These are phyloP conservation scores for Tachystola acroxantha DNA, from an alignment of 2,888 invertebrate genomes.

Conservation along the genomic window DNA sequence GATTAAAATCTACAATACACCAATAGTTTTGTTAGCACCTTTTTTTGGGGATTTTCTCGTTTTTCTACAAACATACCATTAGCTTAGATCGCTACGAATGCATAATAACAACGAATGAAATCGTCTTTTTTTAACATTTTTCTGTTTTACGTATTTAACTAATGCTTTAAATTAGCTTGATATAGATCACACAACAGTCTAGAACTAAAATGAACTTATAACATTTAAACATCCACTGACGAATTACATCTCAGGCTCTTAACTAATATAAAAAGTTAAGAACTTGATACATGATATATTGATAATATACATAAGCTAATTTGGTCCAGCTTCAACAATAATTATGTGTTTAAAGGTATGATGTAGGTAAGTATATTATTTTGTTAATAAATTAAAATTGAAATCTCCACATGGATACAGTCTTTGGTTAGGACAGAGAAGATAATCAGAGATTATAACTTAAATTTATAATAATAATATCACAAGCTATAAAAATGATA, in stretches of 20 bases:
- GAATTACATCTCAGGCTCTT: slow-evolving; percentile 26
- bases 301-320: slow-evolving; percentile 29
- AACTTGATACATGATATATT: slow-evolving; percentile 27
- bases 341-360: slow-evolving; percentile 11
- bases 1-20: slow-evolving; percentile 60
- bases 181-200: slow-evolving; percentile 50
- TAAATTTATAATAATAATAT: slow-evolving; percentile 67
- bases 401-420: slow-evolving; percentile 61
- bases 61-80: slow-evolving; percentile 67
- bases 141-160: slow-evolving; percentile 41
- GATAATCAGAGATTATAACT: slow-evolving; percentile 55
- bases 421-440: slow-evolving; percentile 75
- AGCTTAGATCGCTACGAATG: slow-evolving; percentile 66
- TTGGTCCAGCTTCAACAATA: slow-evolving; percentile 70
- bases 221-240: slow-evolving; percentile 38
- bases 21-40: slow-evolving; percentile 73
- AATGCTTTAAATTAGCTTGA: slow-evolving; percentile 38
- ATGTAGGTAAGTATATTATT: slow-evolving; percentile 19
- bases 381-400: slow-evolving; percentile 41
- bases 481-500: slow-evolving; percentile 64
- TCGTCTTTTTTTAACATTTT: slow-evolving; percentile 49
- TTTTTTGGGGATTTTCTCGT: slow-evolving; percentile 45
- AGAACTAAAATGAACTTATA: slow-evolving; percentile 36
- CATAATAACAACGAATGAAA: slow-evolving; percentile 52
- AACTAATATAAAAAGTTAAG: slow-evolving; percentile 14